phyloP scores from a whole-genome alignment of 2,797 vertebrate genomes.

The Eulemur rubriventer region DNA sequence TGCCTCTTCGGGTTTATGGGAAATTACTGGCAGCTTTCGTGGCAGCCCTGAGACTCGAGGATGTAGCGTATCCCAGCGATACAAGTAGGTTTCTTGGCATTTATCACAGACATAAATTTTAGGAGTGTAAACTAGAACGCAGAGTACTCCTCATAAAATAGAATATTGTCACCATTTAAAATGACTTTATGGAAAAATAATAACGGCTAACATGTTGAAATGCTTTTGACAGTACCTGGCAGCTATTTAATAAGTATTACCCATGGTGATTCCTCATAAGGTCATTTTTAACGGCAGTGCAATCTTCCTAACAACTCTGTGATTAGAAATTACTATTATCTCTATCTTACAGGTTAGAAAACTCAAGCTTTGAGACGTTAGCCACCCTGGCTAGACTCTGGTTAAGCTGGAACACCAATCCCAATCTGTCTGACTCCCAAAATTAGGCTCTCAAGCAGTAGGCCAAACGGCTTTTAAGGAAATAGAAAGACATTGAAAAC shows the following conservation, averaged over 20 bases:
- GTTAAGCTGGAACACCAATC: neutral
- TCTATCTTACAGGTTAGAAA: neutral
- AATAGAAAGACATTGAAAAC: neutral
- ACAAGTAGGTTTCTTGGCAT: neutral
- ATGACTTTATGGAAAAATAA: neutral
- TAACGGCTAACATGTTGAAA: neutral
- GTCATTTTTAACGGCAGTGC: neutral
- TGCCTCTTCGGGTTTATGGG: neutral
- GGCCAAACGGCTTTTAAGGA: neutral
- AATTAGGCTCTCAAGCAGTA: neutral
- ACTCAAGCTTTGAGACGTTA: neutral
- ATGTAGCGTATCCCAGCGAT: neutral
- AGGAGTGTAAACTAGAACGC: neutral
- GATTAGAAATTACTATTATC: neutral
- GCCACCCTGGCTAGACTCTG: neutral
- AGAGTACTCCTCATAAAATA: rapidly evolving
- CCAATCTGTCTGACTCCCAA: neutral
- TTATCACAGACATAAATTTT: neutral
- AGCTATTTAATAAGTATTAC: neutral
- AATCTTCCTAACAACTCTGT: neutral
- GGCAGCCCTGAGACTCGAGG: neutral
- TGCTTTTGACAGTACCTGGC: neutral
- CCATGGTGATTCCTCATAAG: neutral
- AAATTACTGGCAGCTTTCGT: neutral
- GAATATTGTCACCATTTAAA: neutral